These are phyloP conservation scores for Macrotis lagotis DNA, from an alignment of 2,113 vertebrate genomes.

Conservation along the genomic window DNA sequence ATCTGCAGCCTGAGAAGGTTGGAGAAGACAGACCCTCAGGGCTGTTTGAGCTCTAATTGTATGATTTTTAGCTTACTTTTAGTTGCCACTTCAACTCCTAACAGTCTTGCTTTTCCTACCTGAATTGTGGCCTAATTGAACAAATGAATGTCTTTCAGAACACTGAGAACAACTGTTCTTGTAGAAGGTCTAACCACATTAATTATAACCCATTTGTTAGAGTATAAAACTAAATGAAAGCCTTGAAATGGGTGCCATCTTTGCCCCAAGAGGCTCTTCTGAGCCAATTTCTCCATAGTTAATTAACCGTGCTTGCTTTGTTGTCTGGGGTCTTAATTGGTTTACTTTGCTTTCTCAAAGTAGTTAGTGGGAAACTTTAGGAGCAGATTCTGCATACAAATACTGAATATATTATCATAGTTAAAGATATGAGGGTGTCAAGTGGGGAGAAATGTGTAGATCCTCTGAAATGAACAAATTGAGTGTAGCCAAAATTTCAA, in stretches of 20 bases:
- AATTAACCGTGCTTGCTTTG: conserved; percentile 70
- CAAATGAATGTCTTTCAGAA: conserved; percentile 16
- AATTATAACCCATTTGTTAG: conserved; percentile 37
- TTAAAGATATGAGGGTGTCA: conserved; percentile 24
- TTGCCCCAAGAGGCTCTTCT: conserved; percentile 41
- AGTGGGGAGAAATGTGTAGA: conserved; percentile 54
- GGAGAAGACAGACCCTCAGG: neutral
- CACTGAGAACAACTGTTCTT: neutral
- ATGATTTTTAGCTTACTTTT: neutral
- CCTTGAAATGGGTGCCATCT: conserved; percentile 40
- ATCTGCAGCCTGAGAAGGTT: neutral
- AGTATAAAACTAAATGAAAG: conserved; percentile 37
- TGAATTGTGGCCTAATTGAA: neutral
- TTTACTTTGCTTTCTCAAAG: conserved; percentile 72
- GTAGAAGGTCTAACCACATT: neutral
- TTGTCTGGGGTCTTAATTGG: conserved; percentile 75
- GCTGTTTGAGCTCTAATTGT: neutral
- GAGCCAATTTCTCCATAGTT: conserved; percentile 58
- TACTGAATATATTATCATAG: conserved; percentile 79
- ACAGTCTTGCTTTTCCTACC: neutral
- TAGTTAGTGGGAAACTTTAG: conserved; percentile 73
- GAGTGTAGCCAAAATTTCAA: conserved; percentile 48
- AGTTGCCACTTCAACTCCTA: neutral
- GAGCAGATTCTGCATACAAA: conserved; percentile 72
- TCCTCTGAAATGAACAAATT: conserved; percentile 67